These are phyloP conservation scores for Lasius platythorax DNA, from an alignment of 2,888 invertebrate genomes.

Conservation along the genomic window DNA sequence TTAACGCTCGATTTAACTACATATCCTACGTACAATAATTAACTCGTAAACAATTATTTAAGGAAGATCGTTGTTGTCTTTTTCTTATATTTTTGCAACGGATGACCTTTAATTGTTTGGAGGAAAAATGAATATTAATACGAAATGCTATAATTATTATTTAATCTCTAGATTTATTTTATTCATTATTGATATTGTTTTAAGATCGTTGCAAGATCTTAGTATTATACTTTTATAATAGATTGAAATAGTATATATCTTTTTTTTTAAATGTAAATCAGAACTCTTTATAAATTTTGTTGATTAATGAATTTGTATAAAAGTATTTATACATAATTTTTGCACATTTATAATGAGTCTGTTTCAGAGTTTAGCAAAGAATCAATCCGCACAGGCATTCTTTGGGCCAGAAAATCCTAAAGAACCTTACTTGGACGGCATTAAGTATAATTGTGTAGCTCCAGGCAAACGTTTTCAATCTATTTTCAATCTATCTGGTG, in stretches of 20 bases:
- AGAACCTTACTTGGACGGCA: slow-evolving; percentile 99
- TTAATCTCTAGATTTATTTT: background rate
- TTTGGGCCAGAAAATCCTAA: slow-evolving; percentile 99
- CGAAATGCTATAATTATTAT: slow-evolving; percentile 13
- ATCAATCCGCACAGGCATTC: slow-evolving; percentile 98
- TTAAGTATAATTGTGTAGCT: slow-evolving; percentile 99
- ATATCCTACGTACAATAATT: slow-evolving; percentile 83
- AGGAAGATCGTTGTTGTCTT: background rate
- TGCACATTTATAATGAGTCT: slow-evolving; percentile 18
- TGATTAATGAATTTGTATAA: slow-evolving; percentile 5
- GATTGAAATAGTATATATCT: background rate
- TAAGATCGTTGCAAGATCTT: too few relatives aligned
- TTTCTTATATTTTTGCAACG: background rate
- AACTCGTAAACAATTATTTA: slow-evolving; percentile 38
- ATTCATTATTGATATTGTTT: slow-evolving; percentile 8
- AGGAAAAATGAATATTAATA: background rate
- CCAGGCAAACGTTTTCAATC: slow-evolving; percentile 99
- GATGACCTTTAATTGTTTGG: slow-evolving; percentile 35
- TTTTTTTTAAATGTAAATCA: background rate
- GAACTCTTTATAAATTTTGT: slow-evolving; percentile 94
- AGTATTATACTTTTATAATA: slow-evolving; percentile 3
- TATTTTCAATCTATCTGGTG: slow-evolving; percentile 99
- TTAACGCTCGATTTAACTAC: slow-evolving; percentile 93
- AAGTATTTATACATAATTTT: slow-evolving; percentile 15
- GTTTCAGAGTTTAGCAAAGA: slow-evolving; percentile 93